phyloP scores from a whole-genome alignment of 2,113 vertebrate genomes.

The Arvicanthis niloticus region DNA sequence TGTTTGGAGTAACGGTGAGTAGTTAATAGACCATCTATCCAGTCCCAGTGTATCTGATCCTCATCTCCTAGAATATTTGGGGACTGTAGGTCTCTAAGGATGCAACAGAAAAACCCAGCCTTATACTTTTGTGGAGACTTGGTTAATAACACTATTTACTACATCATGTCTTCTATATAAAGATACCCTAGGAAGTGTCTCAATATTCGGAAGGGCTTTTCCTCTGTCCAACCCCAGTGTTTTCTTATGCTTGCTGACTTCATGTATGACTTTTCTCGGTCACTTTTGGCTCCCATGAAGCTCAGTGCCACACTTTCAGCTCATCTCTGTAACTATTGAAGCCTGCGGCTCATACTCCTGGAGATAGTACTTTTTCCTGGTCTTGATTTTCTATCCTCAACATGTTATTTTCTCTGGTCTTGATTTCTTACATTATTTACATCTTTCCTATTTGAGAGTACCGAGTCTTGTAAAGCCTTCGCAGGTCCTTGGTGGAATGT shows the following conservation, averaged over 20 bases:
- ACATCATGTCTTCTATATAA: background rate
- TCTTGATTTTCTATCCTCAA: slow-evolving; percentile 52
- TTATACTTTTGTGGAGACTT: background rate
- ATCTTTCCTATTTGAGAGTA: slow-evolving; percentile 55
- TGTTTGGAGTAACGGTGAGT: background rate
- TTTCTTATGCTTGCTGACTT: background rate
- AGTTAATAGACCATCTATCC: background rate
- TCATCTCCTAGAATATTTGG: background rate
- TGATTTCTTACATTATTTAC: slow-evolving; percentile 61
- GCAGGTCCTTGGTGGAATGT: slow-evolving; percentile 14
- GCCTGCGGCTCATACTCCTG: background rate
- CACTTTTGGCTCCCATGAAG: background rate
- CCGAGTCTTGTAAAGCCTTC: slow-evolving; percentile 8
- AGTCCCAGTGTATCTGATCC: background rate
- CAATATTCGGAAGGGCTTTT: background rate
- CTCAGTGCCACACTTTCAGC: background rate
- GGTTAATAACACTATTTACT: background rate
- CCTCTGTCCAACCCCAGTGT: background rate
- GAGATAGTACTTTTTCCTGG: background rate
- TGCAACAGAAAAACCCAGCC: background rate
- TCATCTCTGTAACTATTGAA: background rate
- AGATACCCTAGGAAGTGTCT: background rate
- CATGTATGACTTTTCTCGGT: background rate
- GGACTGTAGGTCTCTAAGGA: background rate
- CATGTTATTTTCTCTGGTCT: slow-evolving; percentile 53